Base-by-base conservation (phyloP, 92 coral and sea anemone species). In the Diadumene lineata region DNA sequence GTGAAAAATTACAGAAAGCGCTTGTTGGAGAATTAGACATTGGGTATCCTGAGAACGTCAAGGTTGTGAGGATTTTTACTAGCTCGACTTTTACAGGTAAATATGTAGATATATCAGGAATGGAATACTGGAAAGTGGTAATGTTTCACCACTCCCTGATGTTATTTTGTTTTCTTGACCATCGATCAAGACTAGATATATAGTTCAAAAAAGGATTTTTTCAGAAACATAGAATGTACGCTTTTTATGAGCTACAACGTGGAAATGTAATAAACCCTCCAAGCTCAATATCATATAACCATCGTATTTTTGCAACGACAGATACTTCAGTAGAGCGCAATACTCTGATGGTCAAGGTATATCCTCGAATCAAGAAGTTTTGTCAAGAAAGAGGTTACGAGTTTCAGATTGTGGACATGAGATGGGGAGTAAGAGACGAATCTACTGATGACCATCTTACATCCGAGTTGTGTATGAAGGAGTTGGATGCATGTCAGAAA, bases 51-150 rank as follows among this genome's bases (percentile, higher is more conserved):
- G 97, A 90, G 68, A 89, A 89, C 65, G 90, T 88, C 33, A 90
- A 87, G 53, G 81, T 96, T 28, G 99, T 96, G 51, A 81, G 99
- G 61, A 96, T 96, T 25, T 96, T 96, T 58, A 96, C 99, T 0
- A 96, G 99, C 66, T 96, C 99, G 9, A 96, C 99, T 3, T 96
- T 96, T 56, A 96, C 99, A 28, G 99, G 99, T 92, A 88, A 60
- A 57, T 7, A 46, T 38, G 7, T 13, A 13, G 7, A 4, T 38
- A 4, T 38, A 38, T n/a, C n/a, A n/a, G n/a, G n/a, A n/a, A n/a
- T n/a, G n/a, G n/a, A n/a, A n/a, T n/a, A n/a, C n/a, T n/a, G n/a
- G n/a, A n/a, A n/a, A n/a, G n/a, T n/a, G n/a, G n/a, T n/a, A n/a
- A n/a, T n/a, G n/a, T n/a, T n/a, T n/a, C n/a, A n/a, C n/a, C n/a